A percentile compares a stretch with the other conserved stretches of the same genome.
phyloP scores from a whole-genome alignment of 2,888 invertebrate species.

The Rotaria macrura region DNA sequence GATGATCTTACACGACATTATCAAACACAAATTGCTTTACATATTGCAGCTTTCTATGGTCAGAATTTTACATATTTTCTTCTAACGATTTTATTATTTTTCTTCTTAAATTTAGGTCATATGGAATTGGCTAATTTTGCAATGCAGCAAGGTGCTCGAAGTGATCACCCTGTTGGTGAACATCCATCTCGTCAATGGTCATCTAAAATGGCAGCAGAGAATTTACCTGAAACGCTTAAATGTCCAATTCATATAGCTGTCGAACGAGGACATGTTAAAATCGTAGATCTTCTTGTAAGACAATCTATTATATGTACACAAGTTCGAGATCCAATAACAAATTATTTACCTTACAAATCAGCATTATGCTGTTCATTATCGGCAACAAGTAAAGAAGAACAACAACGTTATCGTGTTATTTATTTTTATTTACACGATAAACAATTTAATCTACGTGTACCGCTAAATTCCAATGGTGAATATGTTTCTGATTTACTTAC shows the following conservation, averaged over 20 bases:
- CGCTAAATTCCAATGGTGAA: not conserved
- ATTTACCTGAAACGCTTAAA: not conserved
- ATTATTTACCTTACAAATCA: not conserved
- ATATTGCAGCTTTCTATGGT: slow-evolving; percentile 28
- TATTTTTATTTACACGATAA: not conserved
- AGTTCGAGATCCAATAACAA: not conserved
- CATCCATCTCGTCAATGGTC: slow-evolving; percentile 33
- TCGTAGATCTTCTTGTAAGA: slow-evolving; percentile 16
- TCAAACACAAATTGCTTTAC: slow-evolving; percentile 27
- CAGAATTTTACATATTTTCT: not conserved
- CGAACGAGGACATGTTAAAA: slow-evolving; percentile 27
- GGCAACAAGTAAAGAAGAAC: not conserved
- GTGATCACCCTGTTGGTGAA: slow-evolving; percentile 25
- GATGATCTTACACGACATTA: slow-evolving; percentile 27
- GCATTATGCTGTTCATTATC: not conserved
- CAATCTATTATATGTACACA: slow-evolving; percentile 20
- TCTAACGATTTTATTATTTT: too few relatives aligned
- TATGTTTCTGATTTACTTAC: not conserved
- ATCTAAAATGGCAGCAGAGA: not conserved
- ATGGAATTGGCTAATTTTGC: slow-evolving; percentile 24
- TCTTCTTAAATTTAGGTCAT: not conserved
- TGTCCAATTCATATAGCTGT: slow-evolving; percentile 32
- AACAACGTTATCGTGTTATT: slow-evolving; percentile 8
- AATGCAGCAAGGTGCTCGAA: slow-evolving; percentile 19
- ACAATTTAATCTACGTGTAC: not conserved